Percentiles rank a stretch among this genome's conserved stretches.
Conservation (phyloP, 1,140 invertebrate genomes). For the Solenopsis invicta region DNA sequence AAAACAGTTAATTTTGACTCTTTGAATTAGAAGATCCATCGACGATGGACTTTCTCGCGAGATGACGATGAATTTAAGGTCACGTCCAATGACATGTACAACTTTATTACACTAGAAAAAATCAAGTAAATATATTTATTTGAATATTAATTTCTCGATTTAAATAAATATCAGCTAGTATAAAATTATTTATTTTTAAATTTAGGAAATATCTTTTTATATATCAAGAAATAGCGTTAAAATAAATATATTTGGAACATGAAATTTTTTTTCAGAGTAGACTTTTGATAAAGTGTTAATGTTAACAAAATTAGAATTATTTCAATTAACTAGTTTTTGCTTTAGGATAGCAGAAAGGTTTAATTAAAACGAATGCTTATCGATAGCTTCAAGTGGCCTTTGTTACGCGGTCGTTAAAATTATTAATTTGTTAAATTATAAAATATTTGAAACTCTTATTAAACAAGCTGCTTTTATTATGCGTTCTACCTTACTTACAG, state of each 20-base stretch:
- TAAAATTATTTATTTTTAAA: too few species aligned
- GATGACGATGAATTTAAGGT: background rate
- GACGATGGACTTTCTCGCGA: background rate
- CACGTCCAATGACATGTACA: background rate
- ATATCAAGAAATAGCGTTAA: background rate
- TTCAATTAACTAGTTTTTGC: background rate
- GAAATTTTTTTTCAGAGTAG: background rate
- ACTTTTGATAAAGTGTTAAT: too few species aligned
- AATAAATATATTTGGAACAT: too few species aligned
- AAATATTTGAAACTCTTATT: background rate
- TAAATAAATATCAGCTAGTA: too few species aligned
- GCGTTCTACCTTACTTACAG: background rate
- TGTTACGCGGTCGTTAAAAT: background rate
- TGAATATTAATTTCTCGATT: too few species aligned
- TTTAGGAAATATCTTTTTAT: too few species aligned
- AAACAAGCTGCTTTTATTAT: background rate
- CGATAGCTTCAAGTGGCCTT: background rate
- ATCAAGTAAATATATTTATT: background rate
- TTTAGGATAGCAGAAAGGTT: background rate
- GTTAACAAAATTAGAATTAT: background rate
- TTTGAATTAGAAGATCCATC: background rate
- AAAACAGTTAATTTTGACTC: conserved; percentile 32
- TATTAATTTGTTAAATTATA: background rate
- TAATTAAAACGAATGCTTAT: background rate
- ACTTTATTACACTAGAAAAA: background rate